Conservation (phyloP, 2,888 invertebrate genomes). For the Aphodius granarius region DNA sequence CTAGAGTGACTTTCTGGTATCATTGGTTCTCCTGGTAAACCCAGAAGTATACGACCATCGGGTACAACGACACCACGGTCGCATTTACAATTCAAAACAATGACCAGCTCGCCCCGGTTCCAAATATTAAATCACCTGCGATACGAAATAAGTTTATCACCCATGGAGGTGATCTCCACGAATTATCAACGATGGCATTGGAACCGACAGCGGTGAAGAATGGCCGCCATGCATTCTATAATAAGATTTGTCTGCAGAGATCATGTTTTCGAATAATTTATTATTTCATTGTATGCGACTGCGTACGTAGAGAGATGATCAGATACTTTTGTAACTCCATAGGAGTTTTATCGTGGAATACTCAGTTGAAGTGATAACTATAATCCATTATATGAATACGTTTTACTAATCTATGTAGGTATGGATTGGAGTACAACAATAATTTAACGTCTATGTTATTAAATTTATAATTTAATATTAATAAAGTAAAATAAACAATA, state of each 20-base stretch:
- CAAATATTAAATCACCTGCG: not conserved
- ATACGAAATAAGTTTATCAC: not conserved
- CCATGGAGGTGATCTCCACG: not conserved
- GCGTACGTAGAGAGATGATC: slow-evolving; percentile 14
- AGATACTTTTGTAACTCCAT: slow-evolving; percentile 1
- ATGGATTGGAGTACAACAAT: too few relatives aligned
- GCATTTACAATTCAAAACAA: not conserved
- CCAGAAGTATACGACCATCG: not conserved
- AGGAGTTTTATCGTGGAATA: not conserved
- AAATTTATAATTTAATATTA: too few relatives aligned
- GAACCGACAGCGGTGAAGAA: slow-evolving; percentile 2
- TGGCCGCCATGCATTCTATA: slow-evolving; percentile 20
- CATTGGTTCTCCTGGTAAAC: not conserved
- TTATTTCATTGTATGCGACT: slow-evolving; percentile 25
- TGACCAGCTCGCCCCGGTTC: not conserved
- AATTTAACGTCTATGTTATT: too few relatives aligned
- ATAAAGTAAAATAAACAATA: too few relatives aligned
- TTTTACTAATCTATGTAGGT: too few relatives aligned
- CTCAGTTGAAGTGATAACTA: not conserved
- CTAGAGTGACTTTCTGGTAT: not conserved
- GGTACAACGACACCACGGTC: not conserved
- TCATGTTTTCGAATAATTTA: slow-evolving; percentile 29
- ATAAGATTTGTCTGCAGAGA: slow-evolving; percentile 23
- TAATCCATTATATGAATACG: too few relatives aligned
- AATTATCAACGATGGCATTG: not conserved